Conservation (phyloP, 2,113 vertebrate genomes). For the Oreochromis spilurus region DNA sequence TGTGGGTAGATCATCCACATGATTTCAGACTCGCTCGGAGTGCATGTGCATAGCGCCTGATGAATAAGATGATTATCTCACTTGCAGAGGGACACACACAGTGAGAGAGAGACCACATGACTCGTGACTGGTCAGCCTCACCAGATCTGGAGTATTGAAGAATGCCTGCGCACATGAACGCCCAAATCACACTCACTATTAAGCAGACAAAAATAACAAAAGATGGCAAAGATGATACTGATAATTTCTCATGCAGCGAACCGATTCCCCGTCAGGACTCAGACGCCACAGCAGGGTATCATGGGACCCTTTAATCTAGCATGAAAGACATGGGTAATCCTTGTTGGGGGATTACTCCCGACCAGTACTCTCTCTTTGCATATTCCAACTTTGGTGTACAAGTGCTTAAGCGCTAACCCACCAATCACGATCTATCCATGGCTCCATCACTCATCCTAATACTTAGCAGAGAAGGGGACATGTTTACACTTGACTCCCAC, state of each 20-base stretch:
- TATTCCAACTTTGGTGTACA: constrained; percentile 37
- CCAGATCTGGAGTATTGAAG: background rate
- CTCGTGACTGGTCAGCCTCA: constrained; percentile 8
- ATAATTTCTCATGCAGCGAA: constrained; percentile 23
- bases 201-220: background rate
- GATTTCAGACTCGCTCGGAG: constrained; percentile 3
- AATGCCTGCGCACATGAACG: background rate
- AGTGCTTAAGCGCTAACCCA: constrained; percentile 49
- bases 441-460: constrained; percentile 42
- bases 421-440: constrained; percentile 15
- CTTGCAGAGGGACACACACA: background rate
- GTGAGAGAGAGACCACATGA: background rate
- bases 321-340: constrained; percentile 66
- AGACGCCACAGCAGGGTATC: constrained; percentile 3
- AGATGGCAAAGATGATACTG: background rate
- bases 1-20: constrained; percentile 19
- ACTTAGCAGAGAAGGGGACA: constrained; percentile 2
- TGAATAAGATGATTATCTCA: constrained; percentile 41
- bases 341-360: constrained; percentile 49
- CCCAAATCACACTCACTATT: background rate
- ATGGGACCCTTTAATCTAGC: constrained; percentile 57
- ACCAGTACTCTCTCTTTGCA: constrained; percentile 27
- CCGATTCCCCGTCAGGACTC: constrained; percentile 27
- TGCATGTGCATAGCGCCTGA: background rate
- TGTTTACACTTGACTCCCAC: constrained; percentile 42